Evolutionary conservation across 2,888 invertebrate genomes (phyloP).

Genomic region (Rhaphigaster nebulosa): DNA sequence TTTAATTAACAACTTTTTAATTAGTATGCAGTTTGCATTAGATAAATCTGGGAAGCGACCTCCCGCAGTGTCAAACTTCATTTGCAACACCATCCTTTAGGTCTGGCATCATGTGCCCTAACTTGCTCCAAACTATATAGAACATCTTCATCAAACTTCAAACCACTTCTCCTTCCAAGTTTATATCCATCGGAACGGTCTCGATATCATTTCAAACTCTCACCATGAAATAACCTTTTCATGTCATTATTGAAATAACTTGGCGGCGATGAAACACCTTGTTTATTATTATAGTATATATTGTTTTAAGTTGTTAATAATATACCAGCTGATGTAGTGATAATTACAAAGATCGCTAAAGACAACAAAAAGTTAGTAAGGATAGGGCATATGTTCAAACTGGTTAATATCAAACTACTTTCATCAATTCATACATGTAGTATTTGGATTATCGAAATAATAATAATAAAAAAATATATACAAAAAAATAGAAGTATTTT

Average conservation of each 20-base stretch:
- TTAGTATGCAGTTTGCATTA: background rate
- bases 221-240: background rate
- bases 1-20: background rate
- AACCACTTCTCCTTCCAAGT: background rate
- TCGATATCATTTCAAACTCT: background rate
- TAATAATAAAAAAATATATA: no score
- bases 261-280: background rate
- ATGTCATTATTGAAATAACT: background rate
- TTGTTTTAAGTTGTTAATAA: background rate
- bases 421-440: no score
- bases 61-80: constrained; percentile 1
- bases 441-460: no score
- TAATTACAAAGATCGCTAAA: no score
- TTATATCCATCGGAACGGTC: background rate
- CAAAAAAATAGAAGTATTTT: no score
- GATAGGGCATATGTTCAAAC: no score
- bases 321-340: background rate
- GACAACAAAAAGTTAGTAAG: no score
- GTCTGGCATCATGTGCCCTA: background rate
- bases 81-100: background rate
- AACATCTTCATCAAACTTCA: constrained; percentile 41
- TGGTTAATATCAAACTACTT: no score
- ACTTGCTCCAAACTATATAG: background rate
- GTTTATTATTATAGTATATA: no score
- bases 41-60: background rate